Conservation (phyloP, 2,797 vertebrate genomes). For the Pteropus rufus region DNA sequence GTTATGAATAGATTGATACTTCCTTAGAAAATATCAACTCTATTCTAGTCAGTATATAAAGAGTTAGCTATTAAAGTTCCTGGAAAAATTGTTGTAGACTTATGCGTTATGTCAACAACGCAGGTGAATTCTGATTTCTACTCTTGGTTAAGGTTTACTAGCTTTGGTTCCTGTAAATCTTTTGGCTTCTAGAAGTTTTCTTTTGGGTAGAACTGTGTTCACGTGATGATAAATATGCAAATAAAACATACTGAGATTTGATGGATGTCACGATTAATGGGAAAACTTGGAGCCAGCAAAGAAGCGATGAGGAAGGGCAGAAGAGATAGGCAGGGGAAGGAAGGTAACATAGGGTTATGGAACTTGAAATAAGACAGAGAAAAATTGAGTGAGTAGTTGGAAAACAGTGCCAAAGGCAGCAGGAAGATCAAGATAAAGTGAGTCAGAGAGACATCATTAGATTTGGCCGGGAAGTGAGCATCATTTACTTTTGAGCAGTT, state of each 20-base stretch:
- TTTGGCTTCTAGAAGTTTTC: slow-evolving; percentile 13
- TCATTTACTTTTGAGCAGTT: slow-evolving; percentile 1
- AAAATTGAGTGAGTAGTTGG: neutral
- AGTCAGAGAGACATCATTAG: neutral
- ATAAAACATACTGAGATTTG: slow-evolving; percentile 2
- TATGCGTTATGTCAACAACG: neutral
- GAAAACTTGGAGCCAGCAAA: neutral
- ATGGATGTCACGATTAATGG: neutral
- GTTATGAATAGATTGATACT: neutral
- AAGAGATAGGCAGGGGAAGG: neutral
- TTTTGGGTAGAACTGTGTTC: neutral
- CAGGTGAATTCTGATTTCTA: neutral
- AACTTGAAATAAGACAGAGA: neutral
- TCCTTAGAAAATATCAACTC: slow-evolving; percentile 35
- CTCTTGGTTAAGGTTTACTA: neutral
- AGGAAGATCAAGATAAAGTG: neutral
- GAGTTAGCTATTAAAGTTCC: neutral
- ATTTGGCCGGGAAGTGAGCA: neutral
- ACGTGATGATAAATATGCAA: neutral
- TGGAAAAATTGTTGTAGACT: neutral
- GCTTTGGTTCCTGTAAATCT: neutral
- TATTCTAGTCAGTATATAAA: neutral
- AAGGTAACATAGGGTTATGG: neutral
- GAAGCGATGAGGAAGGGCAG: neutral
- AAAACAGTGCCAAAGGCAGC: neutral